Evolutionary conservation across 64 coral and sea anemone species (phyloP).

Genomic region (Montipora efflorescens): DNA sequence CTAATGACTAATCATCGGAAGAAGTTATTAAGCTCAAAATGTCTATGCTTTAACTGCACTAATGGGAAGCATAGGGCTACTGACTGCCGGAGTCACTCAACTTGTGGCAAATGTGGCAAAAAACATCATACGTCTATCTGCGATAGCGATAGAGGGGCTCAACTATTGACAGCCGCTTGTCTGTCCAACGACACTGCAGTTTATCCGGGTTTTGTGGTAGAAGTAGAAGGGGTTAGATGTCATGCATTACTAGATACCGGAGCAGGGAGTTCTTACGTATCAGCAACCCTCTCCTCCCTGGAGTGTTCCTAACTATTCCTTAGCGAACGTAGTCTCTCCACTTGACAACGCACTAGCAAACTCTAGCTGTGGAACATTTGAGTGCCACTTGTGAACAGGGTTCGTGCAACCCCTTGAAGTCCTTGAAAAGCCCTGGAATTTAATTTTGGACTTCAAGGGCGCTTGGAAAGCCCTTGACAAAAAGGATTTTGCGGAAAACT

Average conservation of each 20-base stretch:
- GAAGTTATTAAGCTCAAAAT: conserved; percentile 33
- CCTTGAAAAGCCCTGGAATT: no score
- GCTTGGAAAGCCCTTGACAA: no score
- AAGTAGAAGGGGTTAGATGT: conserved; percentile 59
- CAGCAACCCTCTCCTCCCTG: neutral
- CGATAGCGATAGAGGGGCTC: neutral
- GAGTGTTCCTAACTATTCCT: conserved; percentile 5
- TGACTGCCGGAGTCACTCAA: conserved; percentile 58
- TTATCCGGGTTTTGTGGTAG: conserved; percentile 39
- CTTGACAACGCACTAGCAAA: neutral
- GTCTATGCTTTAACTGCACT: conserved; percentile 48
- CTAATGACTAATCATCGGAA: conserved; percentile 19
- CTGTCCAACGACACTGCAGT: conserved; percentile 21
- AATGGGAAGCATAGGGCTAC: conserved; percentile 39
- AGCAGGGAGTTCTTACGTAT: conserved; percentile 53
- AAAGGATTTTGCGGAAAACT: no score
- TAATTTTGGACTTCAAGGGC: no score
- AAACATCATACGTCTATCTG: conserved; percentile 50
- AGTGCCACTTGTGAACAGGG: conserved; percentile 30
- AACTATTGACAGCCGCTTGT: conserved; percentile 31
- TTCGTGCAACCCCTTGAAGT: no score
- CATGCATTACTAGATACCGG: conserved; percentile 54
- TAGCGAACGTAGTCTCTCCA: neutral
- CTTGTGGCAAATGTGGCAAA: neutral
- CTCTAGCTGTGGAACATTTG: conserved; percentile 62